A percentile compares a stretch with the other conserved stretches of the same genome.
Evolutionary conservation across 2,113 vertebrate species (phyloP).

Genomic region (Ochotona curzoniae): DNA sequence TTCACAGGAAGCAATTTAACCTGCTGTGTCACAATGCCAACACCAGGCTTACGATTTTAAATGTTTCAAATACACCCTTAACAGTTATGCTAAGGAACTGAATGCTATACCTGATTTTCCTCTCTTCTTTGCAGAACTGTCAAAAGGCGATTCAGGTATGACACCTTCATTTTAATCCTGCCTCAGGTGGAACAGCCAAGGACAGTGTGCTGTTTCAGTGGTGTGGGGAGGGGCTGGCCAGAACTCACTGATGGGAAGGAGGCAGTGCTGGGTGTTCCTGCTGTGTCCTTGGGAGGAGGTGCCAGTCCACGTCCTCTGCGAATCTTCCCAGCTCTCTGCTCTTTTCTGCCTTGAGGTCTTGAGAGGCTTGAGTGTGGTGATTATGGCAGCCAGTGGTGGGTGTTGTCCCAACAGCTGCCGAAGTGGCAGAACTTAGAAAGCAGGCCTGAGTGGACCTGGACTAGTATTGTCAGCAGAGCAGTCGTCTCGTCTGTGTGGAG

Average conservation of each 20-base stretch:
- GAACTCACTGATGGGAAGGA: neutral
- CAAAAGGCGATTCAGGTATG: conserved; percentile 14
- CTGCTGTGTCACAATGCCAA: no score
- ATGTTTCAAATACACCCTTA: neutral
- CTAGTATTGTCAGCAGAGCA: neutral
- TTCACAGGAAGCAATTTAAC: no score
- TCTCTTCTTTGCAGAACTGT: conserved; percentile 27
- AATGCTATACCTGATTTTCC: neutral
- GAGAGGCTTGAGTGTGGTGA: neutral
- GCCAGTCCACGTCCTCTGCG: neutral
- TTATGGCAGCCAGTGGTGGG: neutral
- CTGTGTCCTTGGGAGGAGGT: neutral
- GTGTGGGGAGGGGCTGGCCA: no score
- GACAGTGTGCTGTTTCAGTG: neutral
- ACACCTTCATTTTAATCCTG: neutral
- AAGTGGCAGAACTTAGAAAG: neutral
- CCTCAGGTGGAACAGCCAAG: neutral
- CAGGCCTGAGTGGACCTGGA: no score
- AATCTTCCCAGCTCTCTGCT: neutral
- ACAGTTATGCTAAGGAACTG: neutral
- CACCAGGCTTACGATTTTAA: neutral
- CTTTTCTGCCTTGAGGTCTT: neutral
- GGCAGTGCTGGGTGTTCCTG: neutral
- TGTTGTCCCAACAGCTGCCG: neutral
- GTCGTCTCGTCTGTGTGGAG: neutral